Evolutionary conservation across 2,888 invertebrate species (phyloP).

Genomic region (Serripes groenlandicus): DNA sequence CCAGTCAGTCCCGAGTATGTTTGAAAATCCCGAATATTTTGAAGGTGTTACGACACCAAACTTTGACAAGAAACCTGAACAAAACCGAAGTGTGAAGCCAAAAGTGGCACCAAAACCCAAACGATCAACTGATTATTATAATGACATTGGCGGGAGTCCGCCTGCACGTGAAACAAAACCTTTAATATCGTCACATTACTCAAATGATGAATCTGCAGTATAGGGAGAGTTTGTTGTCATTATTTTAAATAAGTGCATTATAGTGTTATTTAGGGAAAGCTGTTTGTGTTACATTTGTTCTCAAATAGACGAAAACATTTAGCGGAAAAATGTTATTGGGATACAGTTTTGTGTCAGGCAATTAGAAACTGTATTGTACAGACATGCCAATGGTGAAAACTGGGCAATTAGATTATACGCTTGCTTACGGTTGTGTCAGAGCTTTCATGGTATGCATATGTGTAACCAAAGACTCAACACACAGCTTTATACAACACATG

Average conservation of each 20-base stretch:
- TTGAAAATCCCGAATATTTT: slow-evolving; percentile 76
- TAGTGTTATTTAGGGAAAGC: not conserved
- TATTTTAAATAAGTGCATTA: slow-evolving; percentile 14
- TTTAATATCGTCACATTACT: slow-evolving; percentile 48
- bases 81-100: slow-evolving; percentile 56
- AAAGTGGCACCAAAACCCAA: slow-evolving; percentile 64
- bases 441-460: no score
- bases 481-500: no score
- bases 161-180: slow-evolving; percentile 56
- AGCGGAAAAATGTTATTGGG: no score
- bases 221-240: no score
- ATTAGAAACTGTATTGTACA: no score
- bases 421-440: no score
- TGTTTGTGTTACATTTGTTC: not conserved
- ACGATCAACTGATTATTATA: slow-evolving; percentile 69
- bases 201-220: slow-evolving; percentile 54
- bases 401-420: no score
- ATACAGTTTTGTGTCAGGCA: no score
- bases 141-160: slow-evolving; percentile 50
- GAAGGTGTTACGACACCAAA: slow-evolving; percentile 45
- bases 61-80: slow-evolving; percentile 2
- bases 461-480: no score
- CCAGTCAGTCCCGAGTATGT: slow-evolving; percentile 32
- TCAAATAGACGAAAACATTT: not conserved
- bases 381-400: no score